A percentile compares a stretch with the other conserved stretches of the same genome.
phyloP scores from a whole-genome alignment of 2,797 vertebrate genomes.

The Manis pentadactyla region DNA sequence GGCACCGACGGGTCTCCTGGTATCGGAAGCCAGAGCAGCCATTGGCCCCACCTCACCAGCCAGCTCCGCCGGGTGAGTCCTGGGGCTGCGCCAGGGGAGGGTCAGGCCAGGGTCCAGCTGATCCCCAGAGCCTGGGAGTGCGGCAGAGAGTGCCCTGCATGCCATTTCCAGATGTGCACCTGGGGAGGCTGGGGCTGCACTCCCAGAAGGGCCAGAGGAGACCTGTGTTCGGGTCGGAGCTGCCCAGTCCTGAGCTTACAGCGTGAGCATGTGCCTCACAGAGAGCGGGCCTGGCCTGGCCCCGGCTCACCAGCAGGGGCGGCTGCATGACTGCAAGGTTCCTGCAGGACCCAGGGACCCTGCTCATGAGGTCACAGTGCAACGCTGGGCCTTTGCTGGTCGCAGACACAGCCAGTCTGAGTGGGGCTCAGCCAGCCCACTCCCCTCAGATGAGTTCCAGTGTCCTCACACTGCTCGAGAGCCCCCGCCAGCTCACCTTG shows the following conservation, averaged over 20 bases:
- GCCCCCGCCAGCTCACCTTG: no score
- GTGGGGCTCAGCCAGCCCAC: no score
- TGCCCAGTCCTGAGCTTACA: fast-evolving
- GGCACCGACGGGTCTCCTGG: slow-evolving; percentile 73
- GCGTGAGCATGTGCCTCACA: background rate
- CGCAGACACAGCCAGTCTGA: no score
- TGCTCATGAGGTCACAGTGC: no score
- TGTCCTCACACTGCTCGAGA: no score
- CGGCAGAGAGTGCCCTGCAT: fast-evolving
- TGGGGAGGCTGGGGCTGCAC: no score
- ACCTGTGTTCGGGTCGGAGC: background rate
- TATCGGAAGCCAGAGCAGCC: slow-evolving; percentile 61
- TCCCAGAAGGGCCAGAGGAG: background rate
- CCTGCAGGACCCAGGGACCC: background rate
- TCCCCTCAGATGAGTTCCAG: no score
- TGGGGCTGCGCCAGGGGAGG: background rate
- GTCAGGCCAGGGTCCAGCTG: no score
- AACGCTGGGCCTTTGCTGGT: no score
- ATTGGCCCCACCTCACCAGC: no score
- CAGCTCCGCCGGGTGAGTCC: fast-evolving
- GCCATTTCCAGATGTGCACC: background rate
- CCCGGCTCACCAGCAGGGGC: background rate
- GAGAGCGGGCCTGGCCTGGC: fast-evolving
- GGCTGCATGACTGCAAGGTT: background rate
- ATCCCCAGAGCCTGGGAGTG: background rate